These are phyloP conservation scores for Cotesia chilonis DNA, from an alignment of 1,140 invertebrate species.

Conservation along the genomic window DNA sequence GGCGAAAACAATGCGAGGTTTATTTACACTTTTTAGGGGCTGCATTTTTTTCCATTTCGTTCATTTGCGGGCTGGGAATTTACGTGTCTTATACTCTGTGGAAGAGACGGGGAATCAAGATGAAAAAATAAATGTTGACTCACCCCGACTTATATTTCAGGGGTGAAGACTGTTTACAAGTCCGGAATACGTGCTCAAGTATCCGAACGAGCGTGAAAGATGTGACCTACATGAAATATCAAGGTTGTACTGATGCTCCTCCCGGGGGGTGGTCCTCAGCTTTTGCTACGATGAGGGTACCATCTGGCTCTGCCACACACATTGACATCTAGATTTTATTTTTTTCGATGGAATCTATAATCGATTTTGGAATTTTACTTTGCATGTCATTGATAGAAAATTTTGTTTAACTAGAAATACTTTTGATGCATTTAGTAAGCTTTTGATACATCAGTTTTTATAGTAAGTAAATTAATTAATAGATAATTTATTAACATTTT, in stretches of 20 bases:
- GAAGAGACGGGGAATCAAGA: neutral
- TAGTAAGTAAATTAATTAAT: no score
- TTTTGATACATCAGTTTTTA: no score
- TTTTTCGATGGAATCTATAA: neutral
- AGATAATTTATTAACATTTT: no score
- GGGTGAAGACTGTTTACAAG: constrained; percentile 36
- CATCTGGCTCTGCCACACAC: neutral
- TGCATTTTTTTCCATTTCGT: neutral
- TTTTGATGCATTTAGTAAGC: no score
- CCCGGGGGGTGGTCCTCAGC: neutral
- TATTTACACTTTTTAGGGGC: neutral
- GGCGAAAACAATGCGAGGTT: constrained; percentile 6
- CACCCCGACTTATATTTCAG: constrained; percentile 25
- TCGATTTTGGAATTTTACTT: constrained; percentile 3
- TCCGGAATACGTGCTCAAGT: constrained; percentile 28
- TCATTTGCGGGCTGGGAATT: neutral
- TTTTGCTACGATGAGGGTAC: neutral
- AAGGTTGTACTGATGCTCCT: neutral
- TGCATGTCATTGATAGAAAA: neutral
- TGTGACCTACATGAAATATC: constrained; percentile 35
- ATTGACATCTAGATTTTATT: constrained; percentile 9
- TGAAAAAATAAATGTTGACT: constrained; percentile 22
- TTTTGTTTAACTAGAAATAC: neutral
- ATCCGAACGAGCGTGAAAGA: constrained; percentile 26
- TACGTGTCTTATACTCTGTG: neutral